These are phyloP conservation scores for Silurus lanzhouensis DNA, from an alignment of 2,797 vertebrate species.

Conservation along the genomic window DNA sequence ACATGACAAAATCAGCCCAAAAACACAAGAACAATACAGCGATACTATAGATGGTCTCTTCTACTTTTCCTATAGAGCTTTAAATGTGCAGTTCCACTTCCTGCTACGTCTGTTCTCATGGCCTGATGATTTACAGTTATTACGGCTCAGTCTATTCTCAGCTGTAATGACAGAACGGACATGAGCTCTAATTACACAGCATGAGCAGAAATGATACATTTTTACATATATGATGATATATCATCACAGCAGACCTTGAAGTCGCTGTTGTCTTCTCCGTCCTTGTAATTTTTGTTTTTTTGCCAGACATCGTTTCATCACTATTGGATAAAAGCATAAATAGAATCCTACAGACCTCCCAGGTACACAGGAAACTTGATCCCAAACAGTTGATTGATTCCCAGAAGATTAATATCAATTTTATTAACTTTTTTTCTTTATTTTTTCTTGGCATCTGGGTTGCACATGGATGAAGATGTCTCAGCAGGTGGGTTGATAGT, in stretches of 20 bases:
- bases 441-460: no score
- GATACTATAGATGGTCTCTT: neutral
- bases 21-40: neutral
- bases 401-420: neutral
- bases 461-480: no score
- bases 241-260: conserved; percentile 23
- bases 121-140: conserved; percentile 10
- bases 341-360: conserved; percentile 4
- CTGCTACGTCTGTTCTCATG: conserved; percentile 6
- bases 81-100: neutral
- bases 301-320: neutral
- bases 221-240: conserved; percentile 39
- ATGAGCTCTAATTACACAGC: conserved; percentile 29
- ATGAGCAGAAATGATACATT: conserved; percentile 18
- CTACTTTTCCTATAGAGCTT: neutral
- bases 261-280: conserved; percentile 27
- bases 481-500: no score
- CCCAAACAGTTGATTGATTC: neutral
- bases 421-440: neutral
- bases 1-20: no score
- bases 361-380: neutral
- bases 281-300: conserved; percentile 27
- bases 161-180: conserved; percentile 30
- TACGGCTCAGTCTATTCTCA: conserved; percentile 20
- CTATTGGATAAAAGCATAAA: neutral